These are phyloP conservation scores for Micrastur ruficollis DNA, from an alignment of 2,797 vertebrate species.

Conservation along the genomic window DNA sequence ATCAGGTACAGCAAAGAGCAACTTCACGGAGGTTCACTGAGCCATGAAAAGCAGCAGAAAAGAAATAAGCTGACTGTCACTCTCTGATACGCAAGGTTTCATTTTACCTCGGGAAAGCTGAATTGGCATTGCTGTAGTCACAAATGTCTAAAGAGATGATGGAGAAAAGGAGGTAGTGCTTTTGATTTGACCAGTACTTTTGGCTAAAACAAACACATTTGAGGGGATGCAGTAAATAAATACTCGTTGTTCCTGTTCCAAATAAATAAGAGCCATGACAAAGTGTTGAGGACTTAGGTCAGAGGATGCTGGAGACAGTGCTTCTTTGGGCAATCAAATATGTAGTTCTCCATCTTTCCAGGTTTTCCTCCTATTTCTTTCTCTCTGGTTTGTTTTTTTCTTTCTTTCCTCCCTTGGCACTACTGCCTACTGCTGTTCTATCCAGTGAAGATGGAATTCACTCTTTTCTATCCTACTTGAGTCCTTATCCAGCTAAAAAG, in stretches of 20 bases:
- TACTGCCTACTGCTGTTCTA: not conserved
- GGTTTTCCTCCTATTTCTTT: not conserved
- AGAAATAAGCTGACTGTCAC: not conserved
- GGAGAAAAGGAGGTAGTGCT: not conserved
- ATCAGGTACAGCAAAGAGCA: not conserved
- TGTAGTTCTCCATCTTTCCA: not conserved
- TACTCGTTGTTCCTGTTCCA: not conserved
- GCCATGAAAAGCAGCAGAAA: not conserved
- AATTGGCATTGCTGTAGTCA: not conserved
- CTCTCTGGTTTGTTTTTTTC: not conserved
- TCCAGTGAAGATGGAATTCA: not conserved
- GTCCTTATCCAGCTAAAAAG: not conserved
- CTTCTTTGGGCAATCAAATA: not conserved
- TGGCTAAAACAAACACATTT: not conserved
- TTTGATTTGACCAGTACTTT: not conserved
- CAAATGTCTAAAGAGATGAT: not conserved
- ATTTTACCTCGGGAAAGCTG: not conserved
- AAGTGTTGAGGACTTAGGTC: not conserved
- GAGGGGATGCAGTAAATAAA: accelerated
- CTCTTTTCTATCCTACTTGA: not conserved
- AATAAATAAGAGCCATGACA: not conserved
- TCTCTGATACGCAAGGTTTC: not conserved
- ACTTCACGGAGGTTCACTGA: not conserved
- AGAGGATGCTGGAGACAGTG: not conserved
- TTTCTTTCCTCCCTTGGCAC: not conserved